A percentile compares a stretch with the other conserved stretches of the same genome.
These are phyloP conservation scores for Gymnocheta viridis DNA, from an alignment of 2,888 invertebrate species.

Conservation along the genomic window DNA sequence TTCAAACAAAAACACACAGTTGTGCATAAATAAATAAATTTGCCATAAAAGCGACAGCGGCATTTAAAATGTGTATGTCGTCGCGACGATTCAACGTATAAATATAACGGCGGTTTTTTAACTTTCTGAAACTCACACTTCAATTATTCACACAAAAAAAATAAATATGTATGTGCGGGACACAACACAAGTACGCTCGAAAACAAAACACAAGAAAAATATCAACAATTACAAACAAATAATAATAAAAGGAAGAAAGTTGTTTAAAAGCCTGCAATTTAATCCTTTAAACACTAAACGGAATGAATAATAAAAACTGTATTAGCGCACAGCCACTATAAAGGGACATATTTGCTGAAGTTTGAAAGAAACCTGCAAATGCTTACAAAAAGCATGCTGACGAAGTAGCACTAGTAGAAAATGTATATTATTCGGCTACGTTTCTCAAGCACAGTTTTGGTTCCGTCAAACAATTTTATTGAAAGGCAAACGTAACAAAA, in stretches of 20 bases:
- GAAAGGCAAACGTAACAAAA: no score
- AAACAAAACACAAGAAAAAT: slow-evolving; percentile 7
- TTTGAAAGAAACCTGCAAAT: no score
- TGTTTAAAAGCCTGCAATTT: slow-evolving; percentile 43
- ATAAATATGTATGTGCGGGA: slow-evolving; percentile 28
- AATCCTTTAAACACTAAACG: background rate
- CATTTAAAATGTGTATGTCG: slow-evolving; percentile 48
- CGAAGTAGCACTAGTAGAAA: no score
- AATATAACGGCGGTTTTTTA: slow-evolving; percentile 54
- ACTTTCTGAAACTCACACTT: slow-evolving; percentile 68
- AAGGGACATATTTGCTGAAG: no score
- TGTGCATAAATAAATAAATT: slow-evolving; percentile 18
- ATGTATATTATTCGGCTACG: background rate
- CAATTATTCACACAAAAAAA: slow-evolving; percentile 71
- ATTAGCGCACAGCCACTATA: no score
- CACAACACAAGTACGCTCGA: slow-evolving; percentile 17
- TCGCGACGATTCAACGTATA: slow-evolving; percentile 28
- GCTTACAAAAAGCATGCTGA: no score
- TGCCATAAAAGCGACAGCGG: slow-evolving; percentile 37
- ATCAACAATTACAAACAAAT: background rate
- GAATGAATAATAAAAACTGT: background rate
- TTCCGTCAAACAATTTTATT: no score
- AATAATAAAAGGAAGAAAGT: slow-evolving; percentile 32
- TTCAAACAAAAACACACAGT: background rate
- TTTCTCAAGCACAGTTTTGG: no score